Evolutionary conservation across 2,888 invertebrate genomes (phyloP).

Genomic region (Pocota personata): DNA sequence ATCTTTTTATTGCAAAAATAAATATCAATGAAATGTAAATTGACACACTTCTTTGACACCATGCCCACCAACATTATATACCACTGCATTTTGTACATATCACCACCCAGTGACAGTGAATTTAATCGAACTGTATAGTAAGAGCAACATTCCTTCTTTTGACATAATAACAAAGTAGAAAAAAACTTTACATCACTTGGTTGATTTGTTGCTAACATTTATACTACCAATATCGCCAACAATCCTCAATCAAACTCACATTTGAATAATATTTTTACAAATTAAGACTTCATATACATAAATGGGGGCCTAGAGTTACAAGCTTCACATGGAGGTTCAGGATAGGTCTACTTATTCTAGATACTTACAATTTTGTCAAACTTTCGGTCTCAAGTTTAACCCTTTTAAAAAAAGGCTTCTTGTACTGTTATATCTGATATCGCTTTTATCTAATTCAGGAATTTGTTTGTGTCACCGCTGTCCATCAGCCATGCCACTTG

Average conservation of each 20-base stretch:
- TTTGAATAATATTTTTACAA: constrained; percentile 7
- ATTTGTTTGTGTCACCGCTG: too few relatives aligned
- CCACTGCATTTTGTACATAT: constrained; percentile 66
- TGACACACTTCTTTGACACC: constrained; percentile 72
- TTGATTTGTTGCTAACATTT: constrained; percentile 58
- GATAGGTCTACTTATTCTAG: not conserved
- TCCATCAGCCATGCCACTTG: too few relatives aligned
- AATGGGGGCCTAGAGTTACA: not conserved
- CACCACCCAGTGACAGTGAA: constrained; percentile 63
- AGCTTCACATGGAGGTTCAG: constrained; percentile 41
- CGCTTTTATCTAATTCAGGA: too few relatives aligned
- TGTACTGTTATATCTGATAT: too few relatives aligned
- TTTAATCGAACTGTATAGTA: constrained; percentile 41
- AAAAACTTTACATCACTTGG: constrained; percentile 20
- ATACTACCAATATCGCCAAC: constrained; percentile 33
- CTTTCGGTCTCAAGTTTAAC: too few relatives aligned
- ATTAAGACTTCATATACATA: not conserved
- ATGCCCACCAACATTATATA: constrained; percentile 62
- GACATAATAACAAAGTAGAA: constrained; percentile 39
- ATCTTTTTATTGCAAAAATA: constrained; percentile 45
- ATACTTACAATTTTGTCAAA: too few relatives aligned
- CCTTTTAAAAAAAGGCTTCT: too few relatives aligned
- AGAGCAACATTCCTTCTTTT: constrained; percentile 51
- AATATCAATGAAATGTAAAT: constrained; percentile 53
- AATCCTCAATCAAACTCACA: constrained; percentile 40